Base-by-base conservation (phyloP, 2,113 vertebrate genomes). In the Fukomys damarensis region DNA sequence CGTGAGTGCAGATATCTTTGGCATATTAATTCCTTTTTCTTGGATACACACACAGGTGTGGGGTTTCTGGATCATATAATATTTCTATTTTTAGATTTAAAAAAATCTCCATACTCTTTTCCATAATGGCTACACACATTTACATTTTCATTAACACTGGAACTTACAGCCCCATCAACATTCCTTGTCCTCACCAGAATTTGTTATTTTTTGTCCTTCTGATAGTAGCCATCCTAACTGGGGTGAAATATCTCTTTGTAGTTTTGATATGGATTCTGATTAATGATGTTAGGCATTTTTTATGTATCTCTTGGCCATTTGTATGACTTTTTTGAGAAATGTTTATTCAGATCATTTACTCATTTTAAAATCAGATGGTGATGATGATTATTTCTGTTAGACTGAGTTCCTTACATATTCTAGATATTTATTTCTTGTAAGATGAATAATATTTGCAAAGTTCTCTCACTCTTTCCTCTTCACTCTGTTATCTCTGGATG, bases 101-200 rank as follows among this genome's bases (percentile, higher is more conserved):
- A 95, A 82, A 79, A 96, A 93, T 3, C 30, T 14, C 19, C 46
- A 38, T 83, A 82, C 26, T 26, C 1, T 84, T 96, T 92, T 83
- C 17, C 56, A 93, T 66, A 63, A n/a, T 63, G n/a, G 46, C 35
- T 54, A 0, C 61, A 24, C 41, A 46, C 72, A 70, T 88, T 54
- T 58, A 52, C 7, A 54, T 14, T 32, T 26, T 12, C 4, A 54
- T 22, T 12, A 72, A 19, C 7, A 65, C 12, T 11, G 70, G 41
- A 72, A 70, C 85, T 59, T 70, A 52, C 2, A 38, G 11, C 32
- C 16, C 20, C 7, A 54, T 26, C 16, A 59, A 24, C 12, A 72
- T 49, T 49, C 7, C 2, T 52, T 1, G 12, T 49, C n/a, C 19
- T 88, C 19, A 24, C 12, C 56, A 41, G 7, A 38, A 41, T 70